Evolutionary conservation across 2,113 vertebrate genomes (phyloP).

Genomic region (Ctenodactylus gundi): DNA sequence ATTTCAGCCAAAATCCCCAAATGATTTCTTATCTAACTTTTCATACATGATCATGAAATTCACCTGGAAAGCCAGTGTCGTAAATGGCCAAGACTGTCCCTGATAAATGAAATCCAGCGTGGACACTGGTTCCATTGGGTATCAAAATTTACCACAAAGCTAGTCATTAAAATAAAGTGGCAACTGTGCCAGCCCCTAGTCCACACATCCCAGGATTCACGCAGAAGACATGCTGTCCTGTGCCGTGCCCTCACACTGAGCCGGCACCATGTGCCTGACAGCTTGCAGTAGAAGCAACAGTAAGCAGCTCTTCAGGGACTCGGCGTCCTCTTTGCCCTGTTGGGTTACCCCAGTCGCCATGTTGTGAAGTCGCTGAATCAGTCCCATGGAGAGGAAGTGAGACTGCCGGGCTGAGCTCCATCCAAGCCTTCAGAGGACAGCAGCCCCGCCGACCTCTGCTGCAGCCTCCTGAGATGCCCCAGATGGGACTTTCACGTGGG

Average conservation of each 20-base stretch:
- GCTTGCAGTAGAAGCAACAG: background rate
- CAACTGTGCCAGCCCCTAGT: accelerated
- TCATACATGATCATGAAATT: background rate
- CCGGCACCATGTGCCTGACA: background rate
- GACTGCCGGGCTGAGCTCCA: background rate
- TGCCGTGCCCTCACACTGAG: background rate
- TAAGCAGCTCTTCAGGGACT: background rate
- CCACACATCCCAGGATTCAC: no score
- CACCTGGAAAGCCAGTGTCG: background rate
- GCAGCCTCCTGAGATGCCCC: background rate
- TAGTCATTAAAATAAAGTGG: background rate
- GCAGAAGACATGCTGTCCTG: background rate
- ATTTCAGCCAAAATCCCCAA: background rate
- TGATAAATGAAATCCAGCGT: background rate
- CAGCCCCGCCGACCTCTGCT: background rate
- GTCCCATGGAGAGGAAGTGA: background rate
- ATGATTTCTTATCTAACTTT: background rate
- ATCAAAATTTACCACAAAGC: background rate
- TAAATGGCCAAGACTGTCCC: background rate
- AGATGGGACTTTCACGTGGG: background rate
- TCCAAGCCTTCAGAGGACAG: background rate
- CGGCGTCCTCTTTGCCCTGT: background rate
- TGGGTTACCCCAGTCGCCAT: background rate
- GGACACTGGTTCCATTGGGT: background rate
- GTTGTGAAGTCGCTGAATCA: background rate